A percentile compares a stretch with the other conserved stretches of the same genome.
Conservation (phyloP, 1,140 invertebrate genomes). For the Drosophila prosaltans region DNA sequence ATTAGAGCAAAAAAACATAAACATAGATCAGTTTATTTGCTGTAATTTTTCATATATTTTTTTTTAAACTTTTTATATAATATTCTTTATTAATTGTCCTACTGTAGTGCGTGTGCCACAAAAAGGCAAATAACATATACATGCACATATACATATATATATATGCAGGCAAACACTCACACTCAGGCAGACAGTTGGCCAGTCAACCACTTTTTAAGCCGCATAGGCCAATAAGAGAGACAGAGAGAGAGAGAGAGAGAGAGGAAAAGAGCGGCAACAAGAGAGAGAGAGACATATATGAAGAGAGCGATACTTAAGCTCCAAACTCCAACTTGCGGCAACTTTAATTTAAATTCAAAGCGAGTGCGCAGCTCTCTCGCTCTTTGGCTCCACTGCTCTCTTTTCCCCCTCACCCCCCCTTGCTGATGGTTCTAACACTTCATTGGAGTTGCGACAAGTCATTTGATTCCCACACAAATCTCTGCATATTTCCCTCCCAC, state of each 20-base stretch:
- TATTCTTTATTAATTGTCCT: constrained; percentile 30
- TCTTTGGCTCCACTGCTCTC: constrained; percentile 4
- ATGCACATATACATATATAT: constrained; percentile 37
- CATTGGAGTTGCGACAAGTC: constrained; percentile 73
- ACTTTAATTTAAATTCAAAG: constrained; percentile 57
- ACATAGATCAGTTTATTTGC: too few relatives aligned
- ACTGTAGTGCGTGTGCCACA: constrained; percentile 67
- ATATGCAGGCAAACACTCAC: constrained; percentile 23
- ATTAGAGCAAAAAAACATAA: too few relatives aligned
- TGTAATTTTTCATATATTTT: background rate
- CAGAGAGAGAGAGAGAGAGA: constrained; percentile 33
- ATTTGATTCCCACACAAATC: constrained; percentile 80
- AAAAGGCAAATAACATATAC: constrained; percentile 63
- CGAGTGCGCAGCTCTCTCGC: constrained; percentile 40
- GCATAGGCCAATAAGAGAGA: constrained; percentile 69
- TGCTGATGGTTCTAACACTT: constrained; percentile 69
- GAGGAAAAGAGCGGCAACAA: background rate
- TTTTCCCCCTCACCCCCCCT: constrained; percentile 24
- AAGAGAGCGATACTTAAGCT: constrained; percentile 33
- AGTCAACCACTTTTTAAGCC: constrained; percentile 72
- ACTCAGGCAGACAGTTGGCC: constrained; percentile 31
- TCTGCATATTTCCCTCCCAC: constrained; percentile 54
- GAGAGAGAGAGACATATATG: constrained; percentile 30
- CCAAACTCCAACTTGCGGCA: constrained; percentile 52
- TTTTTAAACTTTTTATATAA: constrained; percentile 10